phyloP scores from a whole-genome alignment of 1,140 invertebrate species.

The Sitobion miscanthi region DNA sequence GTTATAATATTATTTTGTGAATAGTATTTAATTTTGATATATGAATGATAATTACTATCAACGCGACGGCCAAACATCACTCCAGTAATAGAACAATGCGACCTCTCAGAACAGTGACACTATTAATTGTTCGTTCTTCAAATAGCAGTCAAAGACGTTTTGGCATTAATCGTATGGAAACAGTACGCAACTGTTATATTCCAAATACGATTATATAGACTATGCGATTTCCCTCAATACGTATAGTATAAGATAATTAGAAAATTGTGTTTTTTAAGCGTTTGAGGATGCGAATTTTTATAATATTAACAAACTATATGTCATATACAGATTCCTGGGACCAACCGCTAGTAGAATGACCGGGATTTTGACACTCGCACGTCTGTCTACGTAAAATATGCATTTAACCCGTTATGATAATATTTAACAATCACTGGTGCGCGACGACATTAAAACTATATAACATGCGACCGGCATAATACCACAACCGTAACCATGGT shows the following conservation, averaged over 20 bases:
- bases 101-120: not conserved
- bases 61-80: not conserved
- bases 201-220: not conserved
- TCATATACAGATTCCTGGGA: not conserved
- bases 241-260: not conserved
- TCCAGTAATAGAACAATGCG: not conserved
- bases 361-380: not conserved
- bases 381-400: not conserved
- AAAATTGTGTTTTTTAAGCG: not conserved
- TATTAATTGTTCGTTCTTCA: not conserved
- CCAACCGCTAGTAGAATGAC: not conserved
- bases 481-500: not conserved
- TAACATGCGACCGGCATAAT: not conserved
- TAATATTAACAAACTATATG: not conserved
- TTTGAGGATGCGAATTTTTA: not conserved
- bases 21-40: not conserved
- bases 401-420: not conserved
- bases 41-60: not conserved
- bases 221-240: too few species aligned
- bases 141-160: not conserved
- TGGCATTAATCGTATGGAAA: not conserved
- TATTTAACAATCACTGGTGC: not conserved
- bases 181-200: not conserved
- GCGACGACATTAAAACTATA: not conserved
- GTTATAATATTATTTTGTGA: not conserved